Evolutionary conservation across 2,888 invertebrate genomes (phyloP).

Genomic region (Ischnura elegans): DNA sequence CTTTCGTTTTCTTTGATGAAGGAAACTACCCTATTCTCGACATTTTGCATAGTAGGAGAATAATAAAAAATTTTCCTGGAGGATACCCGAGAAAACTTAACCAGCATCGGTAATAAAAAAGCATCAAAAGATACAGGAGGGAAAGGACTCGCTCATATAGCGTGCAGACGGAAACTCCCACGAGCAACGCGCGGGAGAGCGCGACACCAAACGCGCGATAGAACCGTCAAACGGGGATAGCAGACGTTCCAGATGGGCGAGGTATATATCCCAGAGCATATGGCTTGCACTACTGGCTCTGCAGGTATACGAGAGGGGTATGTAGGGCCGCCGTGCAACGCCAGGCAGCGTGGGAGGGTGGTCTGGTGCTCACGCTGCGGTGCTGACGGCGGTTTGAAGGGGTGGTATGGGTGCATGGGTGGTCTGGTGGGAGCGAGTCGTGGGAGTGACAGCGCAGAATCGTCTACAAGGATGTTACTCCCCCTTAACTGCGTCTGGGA

Average conservation of each 20-base stretch:
- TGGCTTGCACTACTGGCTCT: background rate
- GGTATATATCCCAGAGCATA: background rate
- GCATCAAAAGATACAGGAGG: no score
- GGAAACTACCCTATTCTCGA: no score
- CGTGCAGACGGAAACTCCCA: background rate
- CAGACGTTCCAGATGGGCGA: background rate
- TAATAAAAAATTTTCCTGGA: no score
- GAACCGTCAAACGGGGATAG: background rate
- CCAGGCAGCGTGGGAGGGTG: background rate
- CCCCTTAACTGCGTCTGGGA: background rate
- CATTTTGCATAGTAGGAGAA: no score
- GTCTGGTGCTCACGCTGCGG: background rate
- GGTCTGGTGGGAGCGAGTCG: background rate
- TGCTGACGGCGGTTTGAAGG: background rate
- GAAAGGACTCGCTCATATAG: background rate
- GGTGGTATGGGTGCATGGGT: background rate
- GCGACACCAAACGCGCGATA: conserved; percentile 5
- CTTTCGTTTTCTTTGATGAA: no score
- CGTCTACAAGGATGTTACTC: conserved; percentile 13
- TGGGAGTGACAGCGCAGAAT: conserved; percentile 14
- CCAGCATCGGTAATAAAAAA: no score
- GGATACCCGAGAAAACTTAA: no score
- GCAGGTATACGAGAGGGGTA: background rate
- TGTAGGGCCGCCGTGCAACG: background rate
- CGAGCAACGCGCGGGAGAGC: background rate